phyloP scores from a whole-genome alignment of 2,888 invertebrate genomes.

The Cephonodes hylas region DNA sequence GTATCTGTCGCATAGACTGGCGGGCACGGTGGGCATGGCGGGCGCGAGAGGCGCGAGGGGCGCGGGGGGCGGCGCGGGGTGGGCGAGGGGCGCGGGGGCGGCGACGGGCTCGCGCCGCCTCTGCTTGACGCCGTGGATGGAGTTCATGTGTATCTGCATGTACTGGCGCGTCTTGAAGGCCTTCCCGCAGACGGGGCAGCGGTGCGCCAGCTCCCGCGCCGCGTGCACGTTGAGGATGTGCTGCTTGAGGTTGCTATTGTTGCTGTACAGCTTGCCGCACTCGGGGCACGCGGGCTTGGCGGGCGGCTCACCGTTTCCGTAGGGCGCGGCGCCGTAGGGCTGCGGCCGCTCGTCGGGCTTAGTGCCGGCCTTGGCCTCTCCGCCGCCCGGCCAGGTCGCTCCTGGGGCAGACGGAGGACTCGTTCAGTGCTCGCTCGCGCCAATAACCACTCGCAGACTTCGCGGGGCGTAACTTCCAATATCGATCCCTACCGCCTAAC shows the following conservation, averaged over 20 bases:
- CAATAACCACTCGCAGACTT: conserved; percentile 22
- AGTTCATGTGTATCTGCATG: conserved; percentile 85
- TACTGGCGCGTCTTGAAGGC: conserved; percentile 87
- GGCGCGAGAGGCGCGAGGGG: conserved; percentile 23
- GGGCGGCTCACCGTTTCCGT: conserved; percentile 60
- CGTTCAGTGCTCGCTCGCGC: conserved; percentile 58
- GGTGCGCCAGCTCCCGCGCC: conserved; percentile 81
- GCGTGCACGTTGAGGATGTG: conserved; percentile 86
- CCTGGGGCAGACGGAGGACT: conserved; percentile 76
- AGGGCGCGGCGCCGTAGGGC: conserved; percentile 39
- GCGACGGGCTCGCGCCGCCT: conserved; percentile 75
- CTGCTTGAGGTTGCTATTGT: conserved; percentile 86
- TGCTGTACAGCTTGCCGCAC: conserved; percentile 85
- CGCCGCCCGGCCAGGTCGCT: conserved; percentile 65
- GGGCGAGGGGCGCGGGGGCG: conserved; percentile 59
- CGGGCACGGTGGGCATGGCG: conserved; percentile 53
- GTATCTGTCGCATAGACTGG: conserved; percentile 55
- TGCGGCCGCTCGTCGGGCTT: conserved; percentile 33
- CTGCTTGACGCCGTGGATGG: conserved; percentile 84
- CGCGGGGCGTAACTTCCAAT: conserved; percentile 12
- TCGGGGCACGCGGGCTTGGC: conserved; percentile 83
- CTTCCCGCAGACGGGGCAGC: conserved; percentile 84
- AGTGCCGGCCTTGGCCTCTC: conserved; percentile 13
- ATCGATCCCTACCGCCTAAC: conserved; percentile 14
- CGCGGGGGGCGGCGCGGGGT: conserved; percentile 63